Evolutionary conservation across 2,888 invertebrate genomes (phyloP).

Genomic region (Sarcophaga rosellei): DNA sequence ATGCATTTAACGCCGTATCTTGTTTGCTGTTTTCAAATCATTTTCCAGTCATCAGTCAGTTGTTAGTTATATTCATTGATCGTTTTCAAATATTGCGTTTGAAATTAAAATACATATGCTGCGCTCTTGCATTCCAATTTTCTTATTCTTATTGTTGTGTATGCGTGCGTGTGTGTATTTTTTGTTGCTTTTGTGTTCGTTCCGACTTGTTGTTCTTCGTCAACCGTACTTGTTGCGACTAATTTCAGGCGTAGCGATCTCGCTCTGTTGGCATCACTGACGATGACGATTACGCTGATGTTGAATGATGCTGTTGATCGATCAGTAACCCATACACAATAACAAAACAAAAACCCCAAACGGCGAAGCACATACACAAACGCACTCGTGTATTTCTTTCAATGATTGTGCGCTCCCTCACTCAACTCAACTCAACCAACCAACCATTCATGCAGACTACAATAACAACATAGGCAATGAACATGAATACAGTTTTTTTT

Average conservation of each 20-base stretch:
- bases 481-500: constrained; percentile 21
- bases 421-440: constrained; percentile 32
- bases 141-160: too few species aligned
- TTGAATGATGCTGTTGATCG: constrained; percentile 42
- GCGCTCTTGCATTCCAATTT: too few species aligned
- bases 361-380: background rate
- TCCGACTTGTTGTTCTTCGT: constrained; percentile 77
- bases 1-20: too few species aligned
- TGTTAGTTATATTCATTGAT: too few species aligned
- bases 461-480: constrained; percentile 25
- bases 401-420: background rate
- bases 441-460: constrained; percentile 56
- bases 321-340: constrained; percentile 64
- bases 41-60: too few species aligned
- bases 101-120: too few species aligned
- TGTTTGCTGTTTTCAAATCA: too few species aligned
- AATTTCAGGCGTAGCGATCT: constrained; percentile 72
- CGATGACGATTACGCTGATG: constrained; percentile 35
- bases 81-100: too few species aligned
- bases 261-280: constrained; percentile 69
- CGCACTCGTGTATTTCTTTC: background rate
- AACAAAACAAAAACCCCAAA: constrained; percentile 47
- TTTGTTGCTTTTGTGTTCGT: constrained; percentile 57
- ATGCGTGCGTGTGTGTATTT: background rate
- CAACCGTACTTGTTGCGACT: constrained; percentile 79